A percentile compares a stretch with the other conserved stretches of the same genome.
Conservation (phyloP, 2,888 invertebrate species). For the Myathropa florea region DNA sequence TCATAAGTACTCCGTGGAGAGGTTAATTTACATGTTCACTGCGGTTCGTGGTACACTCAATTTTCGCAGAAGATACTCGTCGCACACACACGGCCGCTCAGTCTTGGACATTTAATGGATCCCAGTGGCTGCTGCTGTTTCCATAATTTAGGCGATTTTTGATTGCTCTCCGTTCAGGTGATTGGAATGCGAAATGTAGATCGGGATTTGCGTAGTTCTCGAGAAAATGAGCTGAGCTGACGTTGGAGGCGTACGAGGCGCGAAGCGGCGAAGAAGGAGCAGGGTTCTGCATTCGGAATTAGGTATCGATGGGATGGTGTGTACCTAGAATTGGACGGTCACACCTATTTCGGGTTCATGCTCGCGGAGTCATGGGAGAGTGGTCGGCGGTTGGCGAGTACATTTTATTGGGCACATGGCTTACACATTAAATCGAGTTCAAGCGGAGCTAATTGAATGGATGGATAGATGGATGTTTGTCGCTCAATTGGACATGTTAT, state of each 20-base stretch:
- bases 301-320: constrained; percentile 26
- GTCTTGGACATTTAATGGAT: constrained; percentile 8
- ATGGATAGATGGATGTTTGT: background rate
- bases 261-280: background rate
- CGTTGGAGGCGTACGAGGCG: background rate
- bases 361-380: constrained; percentile 18
- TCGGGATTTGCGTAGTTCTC: constrained; percentile 40
- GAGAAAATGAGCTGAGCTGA: constrained; percentile 7
- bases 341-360: constrained; percentile 57
- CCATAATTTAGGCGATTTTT: constrained; percentile 60
- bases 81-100: constrained; percentile 9
- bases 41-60: background rate
- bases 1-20: constrained; percentile 37
- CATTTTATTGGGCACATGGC: constrained; percentile 45
- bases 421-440: constrained; percentile 11
- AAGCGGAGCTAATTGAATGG: background rate
- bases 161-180: constrained; percentile 31
- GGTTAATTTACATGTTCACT: constrained; percentile 61
- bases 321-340: constrained; percentile 48
- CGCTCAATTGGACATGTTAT: background rate
- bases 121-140: constrained; percentile 40
- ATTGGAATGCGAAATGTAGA: constrained; percentile 65
- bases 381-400: background rate
- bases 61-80: background rate
- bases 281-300: constrained; percentile 46